These are phyloP conservation scores for Gnathonemus echidnorhynchus DNA, from an alignment of 2,113 vertebrate species.

Conservation along the genomic window DNA sequence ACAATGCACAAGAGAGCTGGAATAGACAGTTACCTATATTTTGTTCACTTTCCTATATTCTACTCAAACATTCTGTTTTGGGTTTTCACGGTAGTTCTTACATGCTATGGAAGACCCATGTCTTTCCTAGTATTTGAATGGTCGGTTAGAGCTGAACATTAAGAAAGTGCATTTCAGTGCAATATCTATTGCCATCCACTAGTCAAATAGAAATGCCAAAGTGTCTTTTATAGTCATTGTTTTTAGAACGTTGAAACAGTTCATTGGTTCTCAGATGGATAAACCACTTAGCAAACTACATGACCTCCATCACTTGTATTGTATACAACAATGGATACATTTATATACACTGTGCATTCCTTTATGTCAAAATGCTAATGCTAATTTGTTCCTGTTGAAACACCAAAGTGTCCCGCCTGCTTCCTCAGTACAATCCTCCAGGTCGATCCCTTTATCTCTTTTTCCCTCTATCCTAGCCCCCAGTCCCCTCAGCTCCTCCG, in stretches of 20 bases:
- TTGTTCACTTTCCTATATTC: not conserved
- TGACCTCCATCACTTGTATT: not conserved
- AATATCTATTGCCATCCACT: not conserved
- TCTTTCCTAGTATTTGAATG: not conserved
- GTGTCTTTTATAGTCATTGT: not conserved
- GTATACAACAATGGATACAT: not conserved
- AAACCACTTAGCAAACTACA: not conserved
- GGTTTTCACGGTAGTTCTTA: not conserved
- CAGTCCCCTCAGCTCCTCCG: conserved; percentile 52
- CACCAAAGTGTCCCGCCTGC: not conserved
- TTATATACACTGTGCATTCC: not conserved
- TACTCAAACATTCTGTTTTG: not conserved
- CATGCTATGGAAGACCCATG: not conserved
- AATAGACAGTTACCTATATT: not conserved
- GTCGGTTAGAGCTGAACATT: not conserved
- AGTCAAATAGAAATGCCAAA: not conserved
- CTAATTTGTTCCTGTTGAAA: not conserved
- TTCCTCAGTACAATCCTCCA: not conserved
- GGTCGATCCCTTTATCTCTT: conserved; percentile 19
- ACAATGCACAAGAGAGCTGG: not conserved
- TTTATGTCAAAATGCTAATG: not conserved
- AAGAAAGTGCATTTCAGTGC: not conserved
- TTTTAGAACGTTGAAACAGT: not conserved
- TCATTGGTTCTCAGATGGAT: not conserved
- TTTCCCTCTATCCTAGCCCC: conserved; percentile 38